Evolutionary conservation across 2,797 vertebrate species (phyloP).

Genomic region (Mustela erminea): DNA sequence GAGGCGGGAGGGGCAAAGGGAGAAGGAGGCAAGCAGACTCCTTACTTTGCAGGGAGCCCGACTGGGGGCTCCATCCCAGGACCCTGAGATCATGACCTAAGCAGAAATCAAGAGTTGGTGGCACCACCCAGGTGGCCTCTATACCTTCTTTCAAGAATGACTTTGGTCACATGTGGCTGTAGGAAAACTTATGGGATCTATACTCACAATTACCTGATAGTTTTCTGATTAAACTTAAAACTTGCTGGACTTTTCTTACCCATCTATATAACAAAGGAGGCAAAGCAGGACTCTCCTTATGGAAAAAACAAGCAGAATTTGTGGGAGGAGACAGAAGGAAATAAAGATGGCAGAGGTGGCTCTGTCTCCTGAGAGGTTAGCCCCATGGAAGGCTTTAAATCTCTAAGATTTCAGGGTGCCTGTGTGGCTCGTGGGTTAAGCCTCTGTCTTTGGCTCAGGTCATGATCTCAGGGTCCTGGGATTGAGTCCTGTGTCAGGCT

Average conservation of each 20-base stretch:
- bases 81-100: not conserved
- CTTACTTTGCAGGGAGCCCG: not conserved
- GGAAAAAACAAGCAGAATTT: not conserved
- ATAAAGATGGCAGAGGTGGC: not conserved
- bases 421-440: no score
- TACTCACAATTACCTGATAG: not conserved
- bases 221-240: constrained; percentile 44
- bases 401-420: not conserved
- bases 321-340: constrained; percentile 16
- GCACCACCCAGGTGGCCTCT: not conserved
- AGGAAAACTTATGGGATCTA: not conserved
- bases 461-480: no score
- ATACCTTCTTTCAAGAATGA: constrained; percentile 39
- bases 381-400: not conserved
- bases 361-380: not conserved
- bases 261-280: not conserved
- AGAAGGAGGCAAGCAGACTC: not conserved
- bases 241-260: not conserved
- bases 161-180: not conserved
- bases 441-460: no score
- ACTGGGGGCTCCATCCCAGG: not conserved
- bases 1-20: not conserved
- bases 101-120: not conserved
- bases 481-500: no score
- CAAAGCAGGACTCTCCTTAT: not conserved